These are phyloP conservation scores for Rhinogobius similis DNA, from an alignment of 2,113 vertebrate genomes.

Conservation along the genomic window DNA sequence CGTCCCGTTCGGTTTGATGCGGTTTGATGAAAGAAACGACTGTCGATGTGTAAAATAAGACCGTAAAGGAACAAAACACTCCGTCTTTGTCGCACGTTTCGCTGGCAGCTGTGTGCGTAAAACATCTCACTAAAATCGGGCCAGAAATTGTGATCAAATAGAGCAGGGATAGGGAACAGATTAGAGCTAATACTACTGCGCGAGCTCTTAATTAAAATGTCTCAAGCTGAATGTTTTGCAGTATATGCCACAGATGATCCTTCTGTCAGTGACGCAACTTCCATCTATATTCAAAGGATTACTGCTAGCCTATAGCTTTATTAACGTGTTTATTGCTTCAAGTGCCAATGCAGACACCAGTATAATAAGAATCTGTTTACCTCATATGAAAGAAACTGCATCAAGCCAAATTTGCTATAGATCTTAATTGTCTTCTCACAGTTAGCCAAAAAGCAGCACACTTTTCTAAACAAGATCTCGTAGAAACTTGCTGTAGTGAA, in stretches of 20 bases:
- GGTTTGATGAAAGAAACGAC: neutral
- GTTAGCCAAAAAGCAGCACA: neutral
- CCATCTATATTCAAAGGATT: neutral
- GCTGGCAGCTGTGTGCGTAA: constrained; percentile 25
- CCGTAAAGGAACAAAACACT: neutral
- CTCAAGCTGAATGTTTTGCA: too few species aligned
- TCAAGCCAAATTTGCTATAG: neutral
- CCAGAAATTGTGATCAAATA: constrained; percentile 58
- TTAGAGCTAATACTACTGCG: constrained; percentile 4
- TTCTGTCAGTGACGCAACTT: neutral
- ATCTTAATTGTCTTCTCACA: neutral
- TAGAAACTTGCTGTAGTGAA: neutral
- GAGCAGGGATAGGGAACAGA: constrained; percentile 26
- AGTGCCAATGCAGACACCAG: neutral
- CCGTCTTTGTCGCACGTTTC: neutral
- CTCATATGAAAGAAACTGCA: neutral
- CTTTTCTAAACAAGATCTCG: neutral
- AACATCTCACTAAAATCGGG: constrained; percentile 33
- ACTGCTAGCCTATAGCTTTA: neutral
- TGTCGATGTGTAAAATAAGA: constrained; percentile 4
- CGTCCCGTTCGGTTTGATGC: neutral
- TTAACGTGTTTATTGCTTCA: neutral
- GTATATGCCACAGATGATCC: neutral
- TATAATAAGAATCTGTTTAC: neutral
- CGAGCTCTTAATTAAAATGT: constrained; percentile 30